Evolutionary conservation across 2,797 vertebrate genomes (phyloP).

Genomic region (Helicolenus hilgendorfi): DNA sequence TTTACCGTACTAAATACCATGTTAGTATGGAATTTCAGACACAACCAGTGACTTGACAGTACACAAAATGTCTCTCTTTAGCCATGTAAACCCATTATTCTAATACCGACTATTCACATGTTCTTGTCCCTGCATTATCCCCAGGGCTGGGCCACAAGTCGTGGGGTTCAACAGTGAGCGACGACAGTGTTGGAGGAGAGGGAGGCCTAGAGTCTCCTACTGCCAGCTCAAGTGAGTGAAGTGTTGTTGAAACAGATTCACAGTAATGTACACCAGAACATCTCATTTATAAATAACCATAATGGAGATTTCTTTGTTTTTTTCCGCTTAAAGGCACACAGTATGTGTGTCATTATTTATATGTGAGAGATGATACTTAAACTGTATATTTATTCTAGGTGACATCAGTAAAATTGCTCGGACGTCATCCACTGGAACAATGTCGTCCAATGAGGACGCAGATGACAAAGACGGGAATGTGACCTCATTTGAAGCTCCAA

Average conservation of each 20-base stretch:
- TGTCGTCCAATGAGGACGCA: conserved; percentile 93
- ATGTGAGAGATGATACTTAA: background rate
- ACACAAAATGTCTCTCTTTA: background rate
- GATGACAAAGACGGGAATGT: conserved; percentile 90
- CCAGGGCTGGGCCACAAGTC: conserved; percentile 96
- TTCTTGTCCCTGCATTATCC: background rate
- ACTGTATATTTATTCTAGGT: conserved; percentile 76
- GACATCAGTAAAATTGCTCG: conserved; percentile 91
- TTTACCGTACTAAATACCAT: background rate
- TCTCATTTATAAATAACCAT: background rate
- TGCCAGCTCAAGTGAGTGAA: conserved; percentile 85
- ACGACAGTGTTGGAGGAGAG: conserved; percentile 89
- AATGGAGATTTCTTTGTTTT: background rate
- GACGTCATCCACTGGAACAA: conserved; percentile 91
- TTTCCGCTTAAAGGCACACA: background rate
- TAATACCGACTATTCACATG: background rate
- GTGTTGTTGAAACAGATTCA: background rate
- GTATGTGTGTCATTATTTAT: background rate
- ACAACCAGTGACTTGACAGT: background rate
- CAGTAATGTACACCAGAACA: background rate
- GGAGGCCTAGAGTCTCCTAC: conserved; percentile 87
- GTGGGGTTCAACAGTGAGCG: conserved; percentile 92
- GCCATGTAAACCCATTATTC: background rate
- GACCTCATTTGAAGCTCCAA: conserved; percentile 89
- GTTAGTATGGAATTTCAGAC: no score